A percentile compares a stretch with the other conserved stretches of the same genome.
phyloP scores from a whole-genome alignment of 2,113 vertebrate species.

The Sialia sialis region DNA sequence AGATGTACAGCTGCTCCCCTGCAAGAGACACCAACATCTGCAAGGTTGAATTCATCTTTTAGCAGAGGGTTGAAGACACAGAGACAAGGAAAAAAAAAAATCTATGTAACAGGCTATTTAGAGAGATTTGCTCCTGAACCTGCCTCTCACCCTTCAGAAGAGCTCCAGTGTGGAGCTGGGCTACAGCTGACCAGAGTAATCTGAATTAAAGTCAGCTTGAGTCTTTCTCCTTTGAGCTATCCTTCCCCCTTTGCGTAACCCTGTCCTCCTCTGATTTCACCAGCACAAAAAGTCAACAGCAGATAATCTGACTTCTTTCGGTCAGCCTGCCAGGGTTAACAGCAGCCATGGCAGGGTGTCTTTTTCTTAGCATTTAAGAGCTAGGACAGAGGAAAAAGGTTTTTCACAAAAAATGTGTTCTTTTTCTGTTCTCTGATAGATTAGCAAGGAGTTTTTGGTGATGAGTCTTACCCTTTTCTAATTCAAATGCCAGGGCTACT shows the following conservation, averaged over 20 bases:
- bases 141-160: neutral
- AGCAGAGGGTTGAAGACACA: neutral
- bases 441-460: conserved; percentile 59
- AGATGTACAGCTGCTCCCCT: neutral
- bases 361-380: neutral
- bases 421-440: conserved; percentile 33
- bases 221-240: neutral
- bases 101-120: neutral
- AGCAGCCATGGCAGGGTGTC: neutral
- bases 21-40: neutral
- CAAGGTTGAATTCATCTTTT: neutral
- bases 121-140: neutral
- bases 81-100: neutral
- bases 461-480: conserved; percentile 38
- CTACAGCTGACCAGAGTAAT: neutral
- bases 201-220: neutral
- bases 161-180: neutral
- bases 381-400: neutral
- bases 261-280: neutral
- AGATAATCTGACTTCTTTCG: neutral
- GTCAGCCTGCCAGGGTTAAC: neutral
- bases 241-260: neutral
- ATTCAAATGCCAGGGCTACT: conserved; percentile 57
- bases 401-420: neutral
- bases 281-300: neutral